Evolutionary conservation across 2,888 invertebrate species (phyloP).

Genomic region (Meloe dianella): DNA sequence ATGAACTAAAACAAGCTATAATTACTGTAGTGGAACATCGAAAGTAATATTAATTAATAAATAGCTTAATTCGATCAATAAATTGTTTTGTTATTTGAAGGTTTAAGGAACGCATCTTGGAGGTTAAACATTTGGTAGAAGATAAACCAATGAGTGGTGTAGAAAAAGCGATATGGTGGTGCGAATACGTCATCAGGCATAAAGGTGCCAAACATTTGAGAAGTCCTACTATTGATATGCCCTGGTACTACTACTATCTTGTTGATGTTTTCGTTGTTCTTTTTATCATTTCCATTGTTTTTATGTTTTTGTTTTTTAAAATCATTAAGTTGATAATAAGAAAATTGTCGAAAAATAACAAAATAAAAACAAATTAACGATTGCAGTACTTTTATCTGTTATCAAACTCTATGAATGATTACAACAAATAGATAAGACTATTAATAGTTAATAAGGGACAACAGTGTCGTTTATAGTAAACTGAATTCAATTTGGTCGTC

Average conservation of each 20-base stretch:
- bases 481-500: too few species aligned
- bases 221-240: slow-evolving; percentile 57
- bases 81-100: slow-evolving; percentile 15
- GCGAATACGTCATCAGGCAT: slow-evolving; percentile 63
- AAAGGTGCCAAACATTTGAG: slow-evolving; percentile 59
- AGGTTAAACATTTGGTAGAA: slow-evolving; percentile 47
- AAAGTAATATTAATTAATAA: not conserved
- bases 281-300: not conserved
- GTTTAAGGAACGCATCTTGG: slow-evolving; percentile 36
- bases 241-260: slow-evolving; percentile 58
- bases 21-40: slow-evolving; percentile 15
- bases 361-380: not conserved
- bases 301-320: not conserved
- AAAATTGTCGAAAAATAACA: not conserved
- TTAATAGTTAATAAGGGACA: too few species aligned
- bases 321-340: not conserved
- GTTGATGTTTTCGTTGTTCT: slow-evolving; percentile 49
- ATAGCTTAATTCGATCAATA: not conserved
- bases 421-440: too few species aligned
- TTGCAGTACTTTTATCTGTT: not conserved
- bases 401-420: too few species aligned
- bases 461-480: too few species aligned
- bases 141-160: slow-evolving; percentile 57
- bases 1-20: slow-evolving; percentile 16
- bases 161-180: slow-evolving; percentile 63